Base-by-base conservation (phyloP, 2,113 vertebrate genomes). In the Ploceus nigricollis region DNA sequence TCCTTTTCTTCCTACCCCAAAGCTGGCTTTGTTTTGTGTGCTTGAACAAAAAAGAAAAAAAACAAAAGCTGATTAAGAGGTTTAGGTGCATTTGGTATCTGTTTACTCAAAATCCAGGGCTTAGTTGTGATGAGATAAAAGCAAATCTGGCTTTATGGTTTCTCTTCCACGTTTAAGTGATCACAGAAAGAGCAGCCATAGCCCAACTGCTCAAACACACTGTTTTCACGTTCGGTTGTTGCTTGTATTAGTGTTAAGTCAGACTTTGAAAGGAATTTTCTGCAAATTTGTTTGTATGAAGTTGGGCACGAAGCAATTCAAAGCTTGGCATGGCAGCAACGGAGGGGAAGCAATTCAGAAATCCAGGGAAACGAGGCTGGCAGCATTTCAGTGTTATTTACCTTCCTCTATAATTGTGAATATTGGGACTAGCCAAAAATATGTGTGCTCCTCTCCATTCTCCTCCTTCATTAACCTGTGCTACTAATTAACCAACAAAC, bases 271-370 rank as follows among this genome's bases (percentile, higher is more conserved):
- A 71, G 42, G 22, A 69, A 82, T 95, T 96, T 94, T 94, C 94
- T 96, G 87, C 69, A 87, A 78, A 79, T 96, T 93, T 96, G 53
- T 79, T 89, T 89, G 48, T 64, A 76, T 61, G n/a, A 89, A 85
- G 61, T 84, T 72, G 89, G 77, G 80, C 93, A 95, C 37, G 69
- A 65, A 72, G 57, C 31, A 57, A 53, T 82, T 50, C 4, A 4
- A 68, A 93, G 82, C 72, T 87, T 95, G 94, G 95, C 93, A 76
- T 0, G 1, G 61, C n/a, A 65, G 20, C 31, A 53, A 53, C 1
- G 1, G 79, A 79, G 78, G 70, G 91, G 37, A 89, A 89, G 28
- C 87, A 63, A 27, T 65, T 95, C 83, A 94, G 81, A 91, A 96
- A 76, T 21, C 15, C 24, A 31, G 83, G 84, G 93, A 75, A 91